Evolutionary conservation across 2,888 invertebrate genomes (phyloP).

Genomic region (Ypsolopha scabrella): DNA sequence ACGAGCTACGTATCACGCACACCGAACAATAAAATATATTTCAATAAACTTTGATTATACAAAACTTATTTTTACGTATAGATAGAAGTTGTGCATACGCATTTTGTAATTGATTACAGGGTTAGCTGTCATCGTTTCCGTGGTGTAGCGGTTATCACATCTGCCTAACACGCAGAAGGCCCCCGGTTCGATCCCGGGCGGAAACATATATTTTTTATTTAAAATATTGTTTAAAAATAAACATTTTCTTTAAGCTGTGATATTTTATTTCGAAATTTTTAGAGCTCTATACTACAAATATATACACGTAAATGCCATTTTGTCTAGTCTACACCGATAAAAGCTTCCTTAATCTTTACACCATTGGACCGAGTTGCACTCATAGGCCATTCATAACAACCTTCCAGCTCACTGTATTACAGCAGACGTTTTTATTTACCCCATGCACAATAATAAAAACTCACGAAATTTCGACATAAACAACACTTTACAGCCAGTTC

Average conservation of each 20-base stretch:
- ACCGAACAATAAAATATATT: too few relatives aligned
- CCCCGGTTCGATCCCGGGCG: conserved; percentile 67
- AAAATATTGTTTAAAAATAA: too few relatives aligned
- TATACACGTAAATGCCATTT: not conserved
- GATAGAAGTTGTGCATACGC: too few relatives aligned
- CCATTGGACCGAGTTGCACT: conserved; percentile 26
- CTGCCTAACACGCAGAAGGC: conserved; percentile 77
- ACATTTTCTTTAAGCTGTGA: too few relatives aligned
- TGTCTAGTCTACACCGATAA: conserved; percentile 21
- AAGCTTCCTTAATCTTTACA: conserved; percentile 21
- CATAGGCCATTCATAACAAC: conserved; percentile 60
- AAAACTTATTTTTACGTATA: too few relatives aligned
- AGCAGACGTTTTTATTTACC: conserved; percentile 65
- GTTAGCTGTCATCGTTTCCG: conserved; percentile 60
- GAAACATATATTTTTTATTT: conserved; percentile 28
- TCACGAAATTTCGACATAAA: conserved; percentile 60
- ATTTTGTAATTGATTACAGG: too few relatives aligned
- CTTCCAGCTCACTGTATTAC: conserved; percentile 24
- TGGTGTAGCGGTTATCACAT: conserved; percentile 93
- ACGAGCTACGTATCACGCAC: too few relatives aligned
- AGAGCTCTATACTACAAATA: too few relatives aligned
- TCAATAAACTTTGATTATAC: too few relatives aligned
- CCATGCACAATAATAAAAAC: conserved; percentile 55
- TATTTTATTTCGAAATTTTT: too few relatives aligned
- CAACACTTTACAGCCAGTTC: conserved; percentile 53